Conservation (phyloP, 2,113 vertebrate species). For the Macrotus californicus region DNA sequence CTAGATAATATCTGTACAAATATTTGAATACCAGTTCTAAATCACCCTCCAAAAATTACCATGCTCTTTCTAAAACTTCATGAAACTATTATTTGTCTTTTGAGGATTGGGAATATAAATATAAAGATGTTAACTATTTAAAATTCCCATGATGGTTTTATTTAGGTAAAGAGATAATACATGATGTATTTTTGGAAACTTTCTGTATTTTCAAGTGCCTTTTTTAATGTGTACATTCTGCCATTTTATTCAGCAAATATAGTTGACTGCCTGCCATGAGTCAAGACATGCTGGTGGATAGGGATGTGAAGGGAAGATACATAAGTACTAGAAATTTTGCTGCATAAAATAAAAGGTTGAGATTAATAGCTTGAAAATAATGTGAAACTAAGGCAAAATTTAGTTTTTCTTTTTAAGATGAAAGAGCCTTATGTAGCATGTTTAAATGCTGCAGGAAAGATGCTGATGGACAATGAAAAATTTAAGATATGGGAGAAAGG, state of each 20-base stretch:
- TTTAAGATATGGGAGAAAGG: background rate
- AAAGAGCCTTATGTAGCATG: background rate
- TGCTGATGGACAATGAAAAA: background rate
- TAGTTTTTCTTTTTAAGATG: background rate
- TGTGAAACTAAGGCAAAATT: background rate
- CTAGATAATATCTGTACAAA: background rate
- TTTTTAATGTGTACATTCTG: background rate
- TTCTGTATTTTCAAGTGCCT: background rate
- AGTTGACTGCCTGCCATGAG: background rate
- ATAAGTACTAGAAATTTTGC: background rate
- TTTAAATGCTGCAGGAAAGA: background rate
- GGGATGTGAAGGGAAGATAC: background rate
- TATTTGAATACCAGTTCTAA: background rate
- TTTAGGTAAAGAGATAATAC: background rate
- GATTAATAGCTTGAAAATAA: background rate
- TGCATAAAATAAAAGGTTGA: background rate
- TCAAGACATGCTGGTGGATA: background rate
- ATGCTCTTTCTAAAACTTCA: background rate
- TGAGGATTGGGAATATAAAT: background rate
- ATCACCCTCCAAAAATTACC: background rate
- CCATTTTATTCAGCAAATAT: background rate
- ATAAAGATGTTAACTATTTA: background rate
- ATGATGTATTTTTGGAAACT: background rate
- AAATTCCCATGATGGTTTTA: background rate
- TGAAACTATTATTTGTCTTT: conserved; percentile 21